Evolutionary conservation across 2,888 invertebrate species (phyloP), one percentile per base, ranked within the genome.

Genomic region (Diaphora mendica): DNA sequence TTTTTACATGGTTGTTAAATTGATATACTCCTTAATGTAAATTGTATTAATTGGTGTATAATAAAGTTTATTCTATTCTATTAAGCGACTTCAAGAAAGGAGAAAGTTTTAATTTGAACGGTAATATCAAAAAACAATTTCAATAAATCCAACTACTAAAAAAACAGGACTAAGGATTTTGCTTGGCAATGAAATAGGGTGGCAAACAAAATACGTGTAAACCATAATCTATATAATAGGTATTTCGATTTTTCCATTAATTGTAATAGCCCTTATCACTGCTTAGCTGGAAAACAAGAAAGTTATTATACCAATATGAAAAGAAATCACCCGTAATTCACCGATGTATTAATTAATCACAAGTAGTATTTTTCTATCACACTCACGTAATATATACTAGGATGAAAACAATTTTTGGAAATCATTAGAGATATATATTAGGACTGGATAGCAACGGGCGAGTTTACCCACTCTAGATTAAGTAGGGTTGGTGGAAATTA

Each of bases 231-330:
- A 90, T 44, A 44, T 44, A 4, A 44, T 15, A 44, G 15, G 44
- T 83, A 85, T 87, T 79, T 80, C 80, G 83, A 80, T 88, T 87
- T 86, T 87, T 86, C 85, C 85, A 90, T 89, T 89, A 89, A 87
- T 89, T 88, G 86, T 85, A 86, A 82, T 85, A 81, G 78, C 82
- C 44, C 64, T 68, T 70, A 44, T 70, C 70, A 44, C 78, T 78
- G 33, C 33, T 33, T 33, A 83, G 81, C 84, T 86, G 79, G 86
- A 86, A 89, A 85, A 87, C 77, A 85, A 86, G 86, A 86, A 89
- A 87, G 87, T 87, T 86, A 89, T 89, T 87, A 86, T 86, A 87
- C 89, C 85, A 85, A 83, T 89, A 86, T 26, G 26, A 11, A 15
- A 42, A 64, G 26, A 26, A 26, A 39, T 69, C 55, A 17, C 26